Evolutionary conservation across 2,113 vertebrate genomes (phyloP), one percentile per base, ranked within the genome.

Genomic region (Coracopsis vasa): DNA sequence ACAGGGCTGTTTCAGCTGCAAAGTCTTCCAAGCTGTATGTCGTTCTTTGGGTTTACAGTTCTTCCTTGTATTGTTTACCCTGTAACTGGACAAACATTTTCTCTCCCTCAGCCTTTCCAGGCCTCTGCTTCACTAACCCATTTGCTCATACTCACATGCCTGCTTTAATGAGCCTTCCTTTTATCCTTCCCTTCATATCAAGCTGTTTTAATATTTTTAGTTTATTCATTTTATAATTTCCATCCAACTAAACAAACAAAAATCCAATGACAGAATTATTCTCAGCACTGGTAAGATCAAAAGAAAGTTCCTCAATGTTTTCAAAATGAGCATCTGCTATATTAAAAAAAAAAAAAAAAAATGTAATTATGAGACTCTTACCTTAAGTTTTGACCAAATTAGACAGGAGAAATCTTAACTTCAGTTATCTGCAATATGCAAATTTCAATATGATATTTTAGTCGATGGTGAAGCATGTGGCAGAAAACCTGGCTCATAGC

Each of bases 391-490:
- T 91, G 61, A 81, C 51, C 86, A 56, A 89, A 61, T 51, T 50
- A 67, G 1, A 4, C 39, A 75, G 70, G 14, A 89, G 70, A 84
- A 89, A 80, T 56, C 70, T 79, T 47, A 92, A 53, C 69, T 81
- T 92, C 7, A 1, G 77, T 56, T 86, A 71, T 71, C 42, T 5
- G 25, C 28, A 17, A 47, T n/a, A 86, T 44, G 66, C 78, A 91
- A 85, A 82, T 92, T 75, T 92, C 84, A 89, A 80, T 61, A 85
- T 56, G 56, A 19, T 95, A 89, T 91, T 95, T 87, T 85, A 87
- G 61, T 84, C 75, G 80, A 96, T 81, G 64, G 39, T 54, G 80
- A 91, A 92, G 86, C 77, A 47, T 48, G 77, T 71, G 86, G 65
- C 92, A 86, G 77, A 95, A 94, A 97, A 94, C 60, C 82, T 86